Percentiles rank a stretch among this genome's conserved stretches.
Evolutionary conservation across 2,888 invertebrate genomes (phyloP).

Genomic region (Cordylochernes scorpioides): DNA sequence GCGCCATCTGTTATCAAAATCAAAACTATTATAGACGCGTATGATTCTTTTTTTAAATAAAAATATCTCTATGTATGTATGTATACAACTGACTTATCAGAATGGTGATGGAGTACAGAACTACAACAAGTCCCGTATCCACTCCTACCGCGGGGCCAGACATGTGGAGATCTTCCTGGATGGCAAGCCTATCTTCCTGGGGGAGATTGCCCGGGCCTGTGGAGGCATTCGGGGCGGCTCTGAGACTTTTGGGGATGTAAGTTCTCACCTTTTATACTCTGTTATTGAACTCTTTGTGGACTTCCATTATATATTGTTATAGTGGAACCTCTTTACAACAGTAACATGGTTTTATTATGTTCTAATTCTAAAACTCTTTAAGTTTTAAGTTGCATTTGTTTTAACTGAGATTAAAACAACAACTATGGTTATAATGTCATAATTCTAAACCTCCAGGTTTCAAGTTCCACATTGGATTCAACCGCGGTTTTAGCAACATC

Average conservation of each 20-base stretch:
- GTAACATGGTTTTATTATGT: too few relatives aligned
- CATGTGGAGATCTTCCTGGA: conserved; percentile 41
- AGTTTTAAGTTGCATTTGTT: too few relatives aligned
- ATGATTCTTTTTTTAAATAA: neutral
- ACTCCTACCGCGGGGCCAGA: conserved; percentile 47
- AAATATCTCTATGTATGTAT: neutral
- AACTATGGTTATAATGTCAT: too few relatives aligned
- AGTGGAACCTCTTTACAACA: too few relatives aligned
- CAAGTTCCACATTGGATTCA: too few relatives aligned
- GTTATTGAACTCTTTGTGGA: conserved; percentile 11
- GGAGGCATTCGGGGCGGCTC: conserved; percentile 41
- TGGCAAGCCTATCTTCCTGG: conserved; percentile 39
- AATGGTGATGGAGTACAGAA: conserved; percentile 33
- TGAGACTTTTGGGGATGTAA: conserved; percentile 30
- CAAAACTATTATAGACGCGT: neutral
- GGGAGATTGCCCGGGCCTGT: conserved; percentile 50
- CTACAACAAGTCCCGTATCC: conserved; percentile 61
- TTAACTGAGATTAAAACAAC: too few relatives aligned
- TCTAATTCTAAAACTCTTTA: too few relatives aligned
- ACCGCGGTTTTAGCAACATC: too few relatives aligned
- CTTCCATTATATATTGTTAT: too few relatives aligned
- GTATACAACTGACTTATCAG: too few relatives aligned
- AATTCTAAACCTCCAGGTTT: too few relatives aligned
- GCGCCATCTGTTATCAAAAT: too few relatives aligned
- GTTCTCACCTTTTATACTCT: conserved; percentile 12